A percentile compares a stretch with the other conserved stretches of the same genome.
phyloP scores from a whole-genome alignment of 2,797 vertebrate genomes.

The Phoebastria nigripes region DNA sequence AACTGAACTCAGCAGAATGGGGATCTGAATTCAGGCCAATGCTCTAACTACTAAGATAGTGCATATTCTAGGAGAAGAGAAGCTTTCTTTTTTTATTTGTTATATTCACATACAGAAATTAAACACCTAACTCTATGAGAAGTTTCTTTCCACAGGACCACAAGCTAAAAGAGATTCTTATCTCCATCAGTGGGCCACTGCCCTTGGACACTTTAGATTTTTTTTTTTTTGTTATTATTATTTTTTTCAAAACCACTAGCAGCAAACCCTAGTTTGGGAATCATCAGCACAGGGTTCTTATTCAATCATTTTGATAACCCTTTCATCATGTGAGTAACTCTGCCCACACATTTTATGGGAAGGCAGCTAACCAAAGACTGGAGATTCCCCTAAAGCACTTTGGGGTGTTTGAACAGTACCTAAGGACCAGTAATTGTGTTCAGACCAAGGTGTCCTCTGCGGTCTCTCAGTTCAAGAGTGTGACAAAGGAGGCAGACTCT shows the following conservation, averaged over 20 bases:
- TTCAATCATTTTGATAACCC: not conserved
- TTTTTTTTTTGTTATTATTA: not conserved
- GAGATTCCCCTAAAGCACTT: not conserved
- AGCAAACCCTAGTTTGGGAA: not conserved
- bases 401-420: not conserved
- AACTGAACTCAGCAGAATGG: not conserved
- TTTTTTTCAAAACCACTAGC: not conserved
- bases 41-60: not conserved
- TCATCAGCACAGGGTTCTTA: not conserved
- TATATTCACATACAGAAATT: not conserved
- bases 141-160: not conserved
- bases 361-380: not conserved
- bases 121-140: not conserved
- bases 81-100: not conserved
- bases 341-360: not conserved
- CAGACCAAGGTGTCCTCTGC: not conserved
- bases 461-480: not conserved
- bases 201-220: not conserved
- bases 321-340: not conserved
- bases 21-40: slow-evolving; percentile 7
- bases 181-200: not conserved
- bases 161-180: not conserved
- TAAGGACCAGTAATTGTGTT: not conserved
- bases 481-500: not conserved
- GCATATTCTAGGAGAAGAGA: not conserved